phyloP scores from a whole-genome alignment of 1,140 invertebrate genomes.

The Platyscapa corneri region DNA sequence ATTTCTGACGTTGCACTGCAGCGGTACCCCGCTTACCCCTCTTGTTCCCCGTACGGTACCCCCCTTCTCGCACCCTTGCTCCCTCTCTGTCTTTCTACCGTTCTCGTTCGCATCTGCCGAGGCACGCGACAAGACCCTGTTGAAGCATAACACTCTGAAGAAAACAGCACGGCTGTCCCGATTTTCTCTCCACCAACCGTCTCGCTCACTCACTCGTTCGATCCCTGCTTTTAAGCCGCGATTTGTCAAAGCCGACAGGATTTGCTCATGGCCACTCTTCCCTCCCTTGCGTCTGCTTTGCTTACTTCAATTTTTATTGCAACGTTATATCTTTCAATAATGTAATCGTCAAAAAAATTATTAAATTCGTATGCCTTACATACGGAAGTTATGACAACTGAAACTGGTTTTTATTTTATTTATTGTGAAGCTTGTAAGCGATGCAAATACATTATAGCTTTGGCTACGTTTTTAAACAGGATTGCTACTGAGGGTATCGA shows the following conservation, averaged over 20 bases:
- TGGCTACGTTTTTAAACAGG: too few relatives aligned
- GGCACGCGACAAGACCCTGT: slow-evolving; percentile 66
- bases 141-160: slow-evolving; percentile 62
- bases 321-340: slow-evolving; percentile 11
- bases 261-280: background rate
- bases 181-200: slow-evolving; percentile 3
- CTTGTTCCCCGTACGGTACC: slow-evolving; percentile 55
- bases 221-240: slow-evolving; percentile 27
- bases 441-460: background rate
- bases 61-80: slow-evolving; percentile 54
- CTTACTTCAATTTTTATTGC: background rate
- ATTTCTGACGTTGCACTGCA: slow-evolving; percentile 44
- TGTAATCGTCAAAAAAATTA: background rate
- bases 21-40: slow-evolving; percentile 17
- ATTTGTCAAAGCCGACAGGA: slow-evolving; percentile 29
- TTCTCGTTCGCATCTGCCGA: slow-evolving; percentile 68
- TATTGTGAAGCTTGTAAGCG: background rate
- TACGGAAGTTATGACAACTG: background rate
- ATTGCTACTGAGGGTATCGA: too few relatives aligned
- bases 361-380: background rate
- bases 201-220: slow-evolving; percentile 18
- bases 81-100: slow-evolving; percentile 55
- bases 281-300: background rate
- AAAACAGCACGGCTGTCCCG: slow-evolving; percentile 57
- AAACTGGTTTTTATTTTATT: background rate